Conservation (phyloP, 2,113 vertebrate species). For the Camelus bactrianus region DNA sequence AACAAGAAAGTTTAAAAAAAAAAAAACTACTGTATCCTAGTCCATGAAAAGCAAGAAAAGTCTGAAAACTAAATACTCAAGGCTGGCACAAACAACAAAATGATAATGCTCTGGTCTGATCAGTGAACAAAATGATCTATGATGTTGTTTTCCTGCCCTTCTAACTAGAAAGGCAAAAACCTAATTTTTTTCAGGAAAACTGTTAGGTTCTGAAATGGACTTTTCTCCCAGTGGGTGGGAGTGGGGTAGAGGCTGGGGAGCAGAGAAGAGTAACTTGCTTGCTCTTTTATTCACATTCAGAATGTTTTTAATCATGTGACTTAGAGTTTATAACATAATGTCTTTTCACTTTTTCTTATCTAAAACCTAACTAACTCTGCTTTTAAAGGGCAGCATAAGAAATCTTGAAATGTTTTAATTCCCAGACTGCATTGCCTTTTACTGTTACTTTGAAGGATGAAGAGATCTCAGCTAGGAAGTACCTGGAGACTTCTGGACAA, state of each 20-base stretch:
- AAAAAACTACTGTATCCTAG: not conserved
- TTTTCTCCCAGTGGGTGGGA: not conserved
- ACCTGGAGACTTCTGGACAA: slow-evolving; percentile 58
- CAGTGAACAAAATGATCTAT: not conserved
- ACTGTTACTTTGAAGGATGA: slow-evolving; percentile 77
- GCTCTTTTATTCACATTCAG: not conserved
- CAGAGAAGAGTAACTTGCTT: not conserved
- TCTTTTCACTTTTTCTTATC: slow-evolving; percentile 17
- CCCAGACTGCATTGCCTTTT: slow-evolving; percentile 74
- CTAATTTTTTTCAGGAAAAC: not conserved
- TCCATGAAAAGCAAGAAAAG: not conserved
- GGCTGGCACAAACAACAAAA: not conserved
- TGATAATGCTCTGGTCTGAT: not conserved
- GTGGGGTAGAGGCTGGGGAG: accelerated
- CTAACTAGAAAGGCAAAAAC: slow-evolving; percentile 3
- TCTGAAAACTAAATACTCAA: not conserved
- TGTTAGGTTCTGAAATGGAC: not conserved
- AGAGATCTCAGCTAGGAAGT: slow-evolving; percentile 62
- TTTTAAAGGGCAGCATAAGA: slow-evolving; percentile 78
- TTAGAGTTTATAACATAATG: slow-evolving; percentile 3
- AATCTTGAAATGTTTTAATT: slow-evolving; percentile 74
- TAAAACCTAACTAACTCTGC: slow-evolving; percentile 32
- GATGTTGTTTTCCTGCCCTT: not conserved
- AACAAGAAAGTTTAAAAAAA: not conserved
- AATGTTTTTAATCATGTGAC: slow-evolving; percentile 44